These are phyloP conservation scores for Rhipidura dahli DNA, from an alignment of 2,113 vertebrate genomes.

Conservation along the genomic window DNA sequence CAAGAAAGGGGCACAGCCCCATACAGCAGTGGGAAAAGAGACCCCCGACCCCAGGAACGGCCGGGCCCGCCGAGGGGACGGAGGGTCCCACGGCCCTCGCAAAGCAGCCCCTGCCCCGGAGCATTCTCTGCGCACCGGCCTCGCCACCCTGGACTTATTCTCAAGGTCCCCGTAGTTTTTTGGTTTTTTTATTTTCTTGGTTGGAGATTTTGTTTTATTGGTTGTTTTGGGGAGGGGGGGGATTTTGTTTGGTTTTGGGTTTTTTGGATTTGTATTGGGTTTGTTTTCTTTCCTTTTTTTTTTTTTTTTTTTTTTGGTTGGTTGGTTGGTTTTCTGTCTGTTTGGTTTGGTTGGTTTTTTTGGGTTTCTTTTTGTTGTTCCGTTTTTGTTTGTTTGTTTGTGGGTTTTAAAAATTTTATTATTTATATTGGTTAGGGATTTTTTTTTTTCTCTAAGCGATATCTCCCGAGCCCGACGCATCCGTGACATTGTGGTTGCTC, in stretches of 20 bases:
- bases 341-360: too few species aligned
- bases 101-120: too few species aligned
- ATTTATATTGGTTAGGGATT: neutral
- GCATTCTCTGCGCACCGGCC: rapidly evolving
- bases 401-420: neutral
- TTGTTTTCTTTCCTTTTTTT: neutral
- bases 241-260: neutral
- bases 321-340: rapidly evolving
- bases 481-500: neutral
- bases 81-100: neutral
- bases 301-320: rapidly evolving
- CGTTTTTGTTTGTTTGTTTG: neutral
- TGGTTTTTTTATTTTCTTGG: rapidly evolving
- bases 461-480: neutral
- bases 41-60: rapidly evolving
- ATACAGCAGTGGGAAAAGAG: too few species aligned
- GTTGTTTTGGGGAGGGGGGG: rapidly evolving
- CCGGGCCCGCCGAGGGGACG: neutral
- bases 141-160: neutral
- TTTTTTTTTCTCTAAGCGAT: neutral
- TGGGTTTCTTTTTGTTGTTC: too few species aligned
- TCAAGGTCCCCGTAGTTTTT: rapidly evolving
- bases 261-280: neutral
- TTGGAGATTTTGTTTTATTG: neutral
- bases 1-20: neutral